Conservation (phyloP, 2,888 invertebrate genomes). For the Scaeva pyrastri region DNA sequence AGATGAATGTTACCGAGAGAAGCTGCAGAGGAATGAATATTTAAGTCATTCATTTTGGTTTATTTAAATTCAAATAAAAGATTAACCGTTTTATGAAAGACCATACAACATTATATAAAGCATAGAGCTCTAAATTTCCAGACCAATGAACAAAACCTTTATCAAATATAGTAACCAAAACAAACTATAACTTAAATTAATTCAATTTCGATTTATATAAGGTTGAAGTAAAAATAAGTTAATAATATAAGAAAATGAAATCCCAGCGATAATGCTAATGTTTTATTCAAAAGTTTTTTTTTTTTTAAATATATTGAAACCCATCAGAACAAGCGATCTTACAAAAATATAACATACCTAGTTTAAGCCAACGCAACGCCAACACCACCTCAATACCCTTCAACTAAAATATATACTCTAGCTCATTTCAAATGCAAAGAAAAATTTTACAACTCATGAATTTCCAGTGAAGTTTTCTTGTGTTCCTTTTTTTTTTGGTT, state of each 20-base stretch:
- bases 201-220: neutral
- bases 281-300: conserved; percentile 62
- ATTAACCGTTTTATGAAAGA: no score
- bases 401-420: conserved; percentile 1
- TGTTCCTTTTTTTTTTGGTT: conserved; percentile 6
- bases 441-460: conserved; percentile 74
- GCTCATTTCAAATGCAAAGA: conserved; percentile 73
- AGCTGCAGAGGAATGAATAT: no score
- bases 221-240: neutral
- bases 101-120: no score
- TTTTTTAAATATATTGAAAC: neutral
- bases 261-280: conserved; percentile 38
- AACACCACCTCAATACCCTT: neutral
- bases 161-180: no score
- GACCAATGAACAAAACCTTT: no score
- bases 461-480: conserved; percentile 55
- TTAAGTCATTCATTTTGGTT: no score
- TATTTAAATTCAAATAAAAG: no score
- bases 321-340: conserved; percentile 39
- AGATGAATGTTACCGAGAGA: no score
- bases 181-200: neutral
- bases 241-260: neutral
- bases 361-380: neutral
- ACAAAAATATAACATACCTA: neutral
- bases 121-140: no score